Percentiles rank a stretch among this genome's conserved stretches.
Evolutionary conservation across 2,888 invertebrate species (phyloP).

Genomic region (Tineola bisselliella): DNA sequence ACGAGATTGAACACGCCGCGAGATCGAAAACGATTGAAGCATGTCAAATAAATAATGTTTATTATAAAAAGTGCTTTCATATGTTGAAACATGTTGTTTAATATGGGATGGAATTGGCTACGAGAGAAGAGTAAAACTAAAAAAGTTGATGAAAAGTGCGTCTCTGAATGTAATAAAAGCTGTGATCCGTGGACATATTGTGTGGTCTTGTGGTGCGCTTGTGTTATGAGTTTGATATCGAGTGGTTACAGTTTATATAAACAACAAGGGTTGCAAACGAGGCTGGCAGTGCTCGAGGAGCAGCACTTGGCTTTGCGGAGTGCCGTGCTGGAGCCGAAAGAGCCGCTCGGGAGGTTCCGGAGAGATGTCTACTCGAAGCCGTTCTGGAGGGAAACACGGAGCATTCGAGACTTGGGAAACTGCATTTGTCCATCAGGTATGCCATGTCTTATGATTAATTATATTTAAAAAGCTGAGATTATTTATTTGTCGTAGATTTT

Average conservation of each 20-base stretch:
- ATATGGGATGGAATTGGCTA: conserved; percentile 46
- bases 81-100: conserved; percentile 43
- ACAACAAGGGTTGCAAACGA: conserved; percentile 62
- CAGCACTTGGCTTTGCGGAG: conserved; percentile 64
- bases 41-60: background rate
- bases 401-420: conserved; percentile 69
- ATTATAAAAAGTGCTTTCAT: background rate
- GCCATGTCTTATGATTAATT: conserved; percentile 17
- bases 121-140: background rate
- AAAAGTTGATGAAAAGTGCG: background rate
- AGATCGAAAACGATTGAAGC: background rate
- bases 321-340: conserved; percentile 59
- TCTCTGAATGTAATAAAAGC: conserved; percentile 44
- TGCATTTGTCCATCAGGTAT: conserved; percentile 80
- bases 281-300: conserved; percentile 64
- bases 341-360: conserved; percentile 65
- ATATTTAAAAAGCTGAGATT: too few relatives aligned
- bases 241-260: conserved; percentile 71
- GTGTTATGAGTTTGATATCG: conserved; percentile 71
- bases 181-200: conserved; percentile 58
- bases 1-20: conserved; percentile 42
- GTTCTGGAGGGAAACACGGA: conserved; percentile 47
- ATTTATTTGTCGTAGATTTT: too few relatives aligned
- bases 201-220: conserved; percentile 71
- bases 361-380: conserved; percentile 59